Evolutionary conservation across 2,888 invertebrate species (phyloP).

Genomic region (Microctonus aethiopoides): DNA sequence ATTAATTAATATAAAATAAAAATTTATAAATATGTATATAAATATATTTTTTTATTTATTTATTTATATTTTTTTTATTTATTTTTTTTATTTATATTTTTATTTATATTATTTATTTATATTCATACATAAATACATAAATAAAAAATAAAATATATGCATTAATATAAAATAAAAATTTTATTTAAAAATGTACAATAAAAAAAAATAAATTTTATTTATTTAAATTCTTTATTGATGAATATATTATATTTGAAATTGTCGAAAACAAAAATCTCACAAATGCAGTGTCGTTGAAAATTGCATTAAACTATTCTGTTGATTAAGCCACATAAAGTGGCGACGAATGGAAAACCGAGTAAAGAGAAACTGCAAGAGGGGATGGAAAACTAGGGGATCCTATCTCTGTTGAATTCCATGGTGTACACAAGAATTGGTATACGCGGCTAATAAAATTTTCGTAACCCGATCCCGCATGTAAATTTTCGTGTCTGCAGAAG

Average conservation of each 20-base stretch:
- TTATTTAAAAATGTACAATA: too few relatives aligned
- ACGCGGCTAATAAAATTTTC: slow-evolving; percentile 61
- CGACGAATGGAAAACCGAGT: neutral
- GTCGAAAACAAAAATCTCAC: neutral
- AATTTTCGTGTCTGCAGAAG: slow-evolving; percentile 50
- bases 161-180: too few relatives aligned
- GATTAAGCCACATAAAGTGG: slow-evolving; percentile 27
- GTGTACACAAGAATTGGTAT: slow-evolving; percentile 43
- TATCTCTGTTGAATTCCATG: neutral
- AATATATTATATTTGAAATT: neutral
- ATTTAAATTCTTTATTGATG: too few relatives aligned
- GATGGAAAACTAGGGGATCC: slow-evolving; percentile 18
- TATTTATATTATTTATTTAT: too few relatives aligned
- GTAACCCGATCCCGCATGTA: slow-evolving; percentile 67
- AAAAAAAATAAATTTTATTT: too few relatives aligned
- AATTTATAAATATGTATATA: too few relatives aligned
- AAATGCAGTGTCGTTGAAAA: slow-evolving; percentile 2
- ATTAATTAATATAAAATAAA: too few relatives aligned
- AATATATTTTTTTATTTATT: too few relatives aligned
- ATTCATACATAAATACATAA: too few relatives aligned
- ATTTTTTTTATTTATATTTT: too few relatives aligned
- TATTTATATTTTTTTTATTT: too few relatives aligned
- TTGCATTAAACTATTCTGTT: slow-evolving; percentile 11
- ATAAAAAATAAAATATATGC: too few relatives aligned
- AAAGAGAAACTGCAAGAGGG: neutral